A percentile compares a stretch with the other conserved stretches of the same genome.
Conservation (phyloP, 2,888 invertebrate genomes). For the Linnaemya vulpina region DNA sequence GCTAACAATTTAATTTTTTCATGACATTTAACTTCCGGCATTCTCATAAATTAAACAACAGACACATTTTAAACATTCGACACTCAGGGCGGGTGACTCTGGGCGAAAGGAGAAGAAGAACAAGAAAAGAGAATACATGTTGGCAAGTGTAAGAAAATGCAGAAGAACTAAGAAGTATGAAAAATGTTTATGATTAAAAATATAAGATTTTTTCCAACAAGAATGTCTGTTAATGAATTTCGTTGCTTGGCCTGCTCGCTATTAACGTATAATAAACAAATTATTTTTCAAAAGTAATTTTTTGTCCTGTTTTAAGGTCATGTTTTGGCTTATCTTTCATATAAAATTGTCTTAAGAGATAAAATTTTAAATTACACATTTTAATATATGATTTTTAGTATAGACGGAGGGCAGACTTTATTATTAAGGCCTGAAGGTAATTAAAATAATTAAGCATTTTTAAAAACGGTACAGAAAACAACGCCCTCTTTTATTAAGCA, state of each 20-base stretch:
- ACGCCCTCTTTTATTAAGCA: no score
- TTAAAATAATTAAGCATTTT: no score
- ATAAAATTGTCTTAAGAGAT: no score
- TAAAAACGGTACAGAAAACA: no score
- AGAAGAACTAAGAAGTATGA: not conserved
- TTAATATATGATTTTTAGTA: no score
- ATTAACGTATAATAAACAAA: not conserved
- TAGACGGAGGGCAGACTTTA: no score
- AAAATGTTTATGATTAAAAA: constrained; percentile 1
- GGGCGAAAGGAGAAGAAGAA: not conserved
- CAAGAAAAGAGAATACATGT: not conserved
- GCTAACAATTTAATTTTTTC: constrained; percentile 65
- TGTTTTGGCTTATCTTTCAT: no score
- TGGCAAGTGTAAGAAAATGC: no score
- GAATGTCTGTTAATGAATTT: not conserved
- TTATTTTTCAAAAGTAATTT: not conserved
- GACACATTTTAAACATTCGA: constrained; percentile 12
- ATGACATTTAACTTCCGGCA: constrained; percentile 69
- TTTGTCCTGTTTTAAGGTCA: not conserved
- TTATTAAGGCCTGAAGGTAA: no score
- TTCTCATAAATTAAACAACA: constrained; percentile 64
- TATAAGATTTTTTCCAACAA: not conserved
- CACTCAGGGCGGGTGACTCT: not conserved
- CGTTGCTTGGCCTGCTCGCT: not conserved
- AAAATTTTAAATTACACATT: no score